Evolutionary conservation across 2,113 vertebrate species (phyloP).

Genomic region (Tringa solitaria): DNA sequence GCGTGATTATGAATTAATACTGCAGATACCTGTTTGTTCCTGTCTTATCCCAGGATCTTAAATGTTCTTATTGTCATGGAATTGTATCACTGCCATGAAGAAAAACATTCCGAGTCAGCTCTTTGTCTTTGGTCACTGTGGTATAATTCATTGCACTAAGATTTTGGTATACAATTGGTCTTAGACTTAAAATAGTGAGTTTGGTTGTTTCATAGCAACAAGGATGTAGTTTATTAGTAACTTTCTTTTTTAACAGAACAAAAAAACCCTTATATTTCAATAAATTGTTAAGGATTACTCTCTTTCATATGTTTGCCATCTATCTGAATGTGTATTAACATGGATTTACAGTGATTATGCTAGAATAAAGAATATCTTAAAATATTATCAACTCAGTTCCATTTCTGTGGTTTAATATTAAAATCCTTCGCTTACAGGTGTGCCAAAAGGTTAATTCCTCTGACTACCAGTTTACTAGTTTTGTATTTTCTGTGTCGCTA

Average conservation of each 20-base stretch:
- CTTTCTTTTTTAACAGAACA: not conserved
- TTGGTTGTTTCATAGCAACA: not conserved
- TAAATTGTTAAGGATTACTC: not conserved
- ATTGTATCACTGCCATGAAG: not conserved
- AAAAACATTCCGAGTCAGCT: not conserved
- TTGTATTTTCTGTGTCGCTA: slow-evolving; percentile 91
- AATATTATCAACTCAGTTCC: not conserved
- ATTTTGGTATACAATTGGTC: not conserved
- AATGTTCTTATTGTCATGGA: not conserved
- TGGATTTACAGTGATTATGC: not conserved
- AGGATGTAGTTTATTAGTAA: not conserved
- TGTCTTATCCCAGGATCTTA: not conserved
- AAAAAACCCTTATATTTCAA: not conserved
- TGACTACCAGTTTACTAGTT: slow-evolving; percentile 84
- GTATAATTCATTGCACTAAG: not conserved
- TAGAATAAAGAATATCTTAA: not conserved
- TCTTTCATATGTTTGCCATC: not conserved
- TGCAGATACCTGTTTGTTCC: not conserved
- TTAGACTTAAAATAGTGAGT: not conserved
- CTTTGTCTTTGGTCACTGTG: not conserved
- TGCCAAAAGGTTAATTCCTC: slow-evolving; percentile 80
- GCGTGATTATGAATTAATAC: not conserved
- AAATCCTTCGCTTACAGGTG: slow-evolving; percentile 75
- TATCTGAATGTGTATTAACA: not conserved
- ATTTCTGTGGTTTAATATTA: not conserved